A percentile compares a stretch with the other conserved stretches of the same genome.
These are phyloP conservation scores for Linnaemya vulpina DNA, from an alignment of 2,888 invertebrate genomes.

Conservation along the genomic window DNA sequence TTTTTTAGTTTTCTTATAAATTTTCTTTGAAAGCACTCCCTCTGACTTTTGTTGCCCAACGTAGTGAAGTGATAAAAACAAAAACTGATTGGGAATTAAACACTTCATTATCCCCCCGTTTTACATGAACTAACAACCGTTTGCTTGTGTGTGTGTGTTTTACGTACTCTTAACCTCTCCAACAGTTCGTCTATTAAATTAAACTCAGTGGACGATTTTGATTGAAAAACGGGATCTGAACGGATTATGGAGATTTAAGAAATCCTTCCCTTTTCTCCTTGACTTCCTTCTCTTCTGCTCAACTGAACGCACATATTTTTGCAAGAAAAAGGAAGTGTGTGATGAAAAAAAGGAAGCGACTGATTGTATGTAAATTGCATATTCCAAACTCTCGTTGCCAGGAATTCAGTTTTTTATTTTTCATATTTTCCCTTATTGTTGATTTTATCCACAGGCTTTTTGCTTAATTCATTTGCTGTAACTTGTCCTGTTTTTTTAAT, in stretches of 20 bases:
- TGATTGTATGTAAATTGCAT: constrained; percentile 59
- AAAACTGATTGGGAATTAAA: constrained; percentile 30
- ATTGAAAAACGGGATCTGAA: not conserved
- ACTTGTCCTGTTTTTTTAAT: constrained; percentile 14
- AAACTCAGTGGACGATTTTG: not conserved
- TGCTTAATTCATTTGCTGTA: constrained; percentile 61
- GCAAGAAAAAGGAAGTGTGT: not conserved
- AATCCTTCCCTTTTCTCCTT: not conserved
- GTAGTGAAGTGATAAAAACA: not conserved
- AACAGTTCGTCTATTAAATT: constrained; percentile 30
- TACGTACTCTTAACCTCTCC: constrained; percentile 19
- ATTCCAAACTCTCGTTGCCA: not conserved
- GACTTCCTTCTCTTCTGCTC: constrained; percentile 10
- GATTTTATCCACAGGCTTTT: constrained; percentile 73
- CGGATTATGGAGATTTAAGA: constrained; percentile 7
- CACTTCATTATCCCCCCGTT: not conserved
- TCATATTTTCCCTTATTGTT: constrained; percentile 54
- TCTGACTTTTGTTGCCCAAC: not conserved
- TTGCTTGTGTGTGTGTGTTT: not conserved
- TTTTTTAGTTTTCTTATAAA: too few species aligned
- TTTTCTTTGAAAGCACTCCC: not conserved
- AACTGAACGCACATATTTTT: constrained; percentile 31
- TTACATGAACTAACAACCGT: not conserved
- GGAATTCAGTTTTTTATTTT: constrained; percentile 35
- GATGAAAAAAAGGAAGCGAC: constrained; percentile 26